A percentile compares a stretch with the other conserved stretches of the same genome.
Evolutionary conservation across 2,888 invertebrate genomes (phyloP).

Genomic region (Euclidia mi): DNA sequence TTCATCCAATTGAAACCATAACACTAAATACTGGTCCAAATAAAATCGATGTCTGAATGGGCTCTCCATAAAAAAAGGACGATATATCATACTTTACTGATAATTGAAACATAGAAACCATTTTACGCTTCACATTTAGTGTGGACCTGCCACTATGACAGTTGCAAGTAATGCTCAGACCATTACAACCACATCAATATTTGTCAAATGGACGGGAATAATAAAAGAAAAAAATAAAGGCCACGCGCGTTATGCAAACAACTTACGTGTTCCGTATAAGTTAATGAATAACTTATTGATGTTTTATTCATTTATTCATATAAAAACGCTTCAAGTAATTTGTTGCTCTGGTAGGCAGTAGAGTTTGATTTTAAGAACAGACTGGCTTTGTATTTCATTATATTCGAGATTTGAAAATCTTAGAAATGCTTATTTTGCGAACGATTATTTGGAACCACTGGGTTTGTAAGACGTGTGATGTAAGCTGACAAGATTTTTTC

Average conservation of each 20-base stretch:
- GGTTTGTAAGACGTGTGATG: too few relatives aligned
- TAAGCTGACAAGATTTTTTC: too few relatives aligned
- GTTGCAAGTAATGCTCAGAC: slow-evolving; percentile 62
- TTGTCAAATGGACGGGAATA: slow-evolving; percentile 77
- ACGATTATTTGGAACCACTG: too few relatives aligned
- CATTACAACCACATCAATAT: slow-evolving; percentile 71
- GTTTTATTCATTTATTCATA: too few relatives aligned
- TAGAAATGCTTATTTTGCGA: too few relatives aligned
- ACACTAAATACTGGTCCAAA: slow-evolving; percentile 18
- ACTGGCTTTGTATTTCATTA: too few relatives aligned
- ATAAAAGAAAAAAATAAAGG: slow-evolving; percentile 53
- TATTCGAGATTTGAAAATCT: too few relatives aligned
- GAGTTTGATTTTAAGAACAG: too few relatives aligned
- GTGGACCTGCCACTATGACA: slow-evolving; percentile 57
- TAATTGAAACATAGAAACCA: slow-evolving; percentile 80
- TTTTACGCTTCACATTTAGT: slow-evolving; percentile 70
- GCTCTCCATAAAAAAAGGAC: slow-evolving; percentile 61
- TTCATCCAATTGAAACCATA: slow-evolving; percentile 25
- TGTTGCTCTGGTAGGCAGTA: too few relatives aligned
- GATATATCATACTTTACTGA: slow-evolving; percentile 73
- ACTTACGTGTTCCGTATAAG: slow-evolving; percentile 49
- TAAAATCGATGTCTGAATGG: slow-evolving; percentile 21
- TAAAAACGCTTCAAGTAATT: too few relatives aligned
- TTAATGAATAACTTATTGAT: too few relatives aligned
- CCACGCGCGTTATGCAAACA: slow-evolving; percentile 8